These are phyloP conservation scores for Globodera ellingtonae DNA, from an alignment of 1,140 invertebrate genomes.

Conservation along the genomic window DNA sequence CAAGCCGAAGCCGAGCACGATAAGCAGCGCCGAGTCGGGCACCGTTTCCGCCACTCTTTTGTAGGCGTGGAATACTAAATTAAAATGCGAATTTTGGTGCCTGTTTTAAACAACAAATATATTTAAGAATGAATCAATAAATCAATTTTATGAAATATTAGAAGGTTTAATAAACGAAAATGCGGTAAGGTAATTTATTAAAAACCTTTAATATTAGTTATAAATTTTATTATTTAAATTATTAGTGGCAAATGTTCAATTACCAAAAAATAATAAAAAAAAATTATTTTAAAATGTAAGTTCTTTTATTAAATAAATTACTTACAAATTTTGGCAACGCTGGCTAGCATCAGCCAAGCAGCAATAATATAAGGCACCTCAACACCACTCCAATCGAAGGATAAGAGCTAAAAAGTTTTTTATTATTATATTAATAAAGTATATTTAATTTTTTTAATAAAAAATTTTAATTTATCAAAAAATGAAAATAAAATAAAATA, in stretches of 20 bases:
- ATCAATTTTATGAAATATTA: no score
- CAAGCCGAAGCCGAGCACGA: conserved; percentile 52
- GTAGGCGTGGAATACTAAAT: conserved; percentile 55
- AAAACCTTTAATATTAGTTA: neutral
- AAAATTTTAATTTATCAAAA: no score
- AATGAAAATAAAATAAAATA: no score
- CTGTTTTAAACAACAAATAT: no score
- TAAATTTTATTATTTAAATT: neutral
- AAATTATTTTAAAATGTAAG: neutral
- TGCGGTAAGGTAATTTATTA: neutral
- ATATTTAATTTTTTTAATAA: no score
- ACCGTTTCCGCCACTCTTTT: conserved; percentile 52
- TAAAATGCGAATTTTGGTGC: neutral
- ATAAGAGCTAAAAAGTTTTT: neutral
- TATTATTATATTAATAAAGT: no score
- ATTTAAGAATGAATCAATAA: neutral
- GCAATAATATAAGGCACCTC: conserved; percentile 38
- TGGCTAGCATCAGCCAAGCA: conserved; percentile 51
- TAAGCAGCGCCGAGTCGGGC: conserved; percentile 56
- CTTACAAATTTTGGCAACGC: conserved; percentile 55
- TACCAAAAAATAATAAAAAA: no score
- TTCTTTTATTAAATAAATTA: neutral
- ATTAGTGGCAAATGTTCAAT: conserved; percentile 18
- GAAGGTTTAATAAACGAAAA: neutral
- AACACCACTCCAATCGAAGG: neutral